Base-by-base conservation (phyloP, 2,113 vertebrate genomes). In the Myxocyprinus asiaticus region DNA sequence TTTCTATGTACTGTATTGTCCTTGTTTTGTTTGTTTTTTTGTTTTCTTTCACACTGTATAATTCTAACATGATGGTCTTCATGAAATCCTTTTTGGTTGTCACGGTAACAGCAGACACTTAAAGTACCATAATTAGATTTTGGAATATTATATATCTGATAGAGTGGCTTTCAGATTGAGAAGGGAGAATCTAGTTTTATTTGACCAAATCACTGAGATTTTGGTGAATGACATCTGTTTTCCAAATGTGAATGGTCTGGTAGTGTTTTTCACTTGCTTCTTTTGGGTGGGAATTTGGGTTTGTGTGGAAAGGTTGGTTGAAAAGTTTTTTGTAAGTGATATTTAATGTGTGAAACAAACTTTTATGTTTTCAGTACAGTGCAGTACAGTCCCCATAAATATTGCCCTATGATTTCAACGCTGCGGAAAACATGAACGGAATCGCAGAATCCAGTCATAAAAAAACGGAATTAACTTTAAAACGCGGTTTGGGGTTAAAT, bases 61-160 rank as follows among this genome's bases (percentile, higher is more conserved):
- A 74, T 68, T 33, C 64, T 58, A 68, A 59, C 43, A 5, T 11
- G 12, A n/a, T 51, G 14, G 4, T 45, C 7, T 61, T 77, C 76
- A 68, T 68, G 48, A 43, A 59, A 14, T 78, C 65, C n/a, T n/a
- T 47, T 5, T 10, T 55, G 45, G 76, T 78, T 59, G 65, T 68
- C 76, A 78, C 7, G 55, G 55, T 78, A 78, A 78, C 65, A 9
- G 53, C 44, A 68, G 65, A 17, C 11, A 61, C 44, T 9, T 11
- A 68, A n/a, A 43, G 43, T 12, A 88, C 88, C 2, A 2, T 44
- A 71, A 71, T 71, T 44, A 56, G 51, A 44, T 58, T 71, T 70
- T 70, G 45, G 17, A 43, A 8, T 11, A 47, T 0, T 7, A 64
- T 47, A 43, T n/a, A 17, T 11, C n/a, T 33, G 17, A 10, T 2